phyloP scores from a whole-genome alignment of 2,113 vertebrate species.

The Siniperca knerii region DNA sequence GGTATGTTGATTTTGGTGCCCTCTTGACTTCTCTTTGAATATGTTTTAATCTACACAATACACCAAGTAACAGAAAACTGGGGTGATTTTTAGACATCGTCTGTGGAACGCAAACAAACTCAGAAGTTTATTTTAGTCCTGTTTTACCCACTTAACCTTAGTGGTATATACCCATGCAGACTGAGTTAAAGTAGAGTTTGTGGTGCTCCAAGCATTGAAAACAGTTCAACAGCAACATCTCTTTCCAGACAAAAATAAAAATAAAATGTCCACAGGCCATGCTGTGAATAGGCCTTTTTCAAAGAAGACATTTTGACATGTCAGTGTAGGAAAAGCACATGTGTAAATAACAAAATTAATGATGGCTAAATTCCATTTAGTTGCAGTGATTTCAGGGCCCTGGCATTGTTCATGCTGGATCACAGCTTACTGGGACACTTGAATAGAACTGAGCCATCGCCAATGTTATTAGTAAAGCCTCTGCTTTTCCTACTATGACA shows the following conservation, averaged over 20 bases:
- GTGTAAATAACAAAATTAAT: background rate
- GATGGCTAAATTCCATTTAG: background rate
- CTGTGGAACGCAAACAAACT: background rate
- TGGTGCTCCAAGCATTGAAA: background rate
- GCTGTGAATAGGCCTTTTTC: background rate
- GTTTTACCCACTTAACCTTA: background rate
- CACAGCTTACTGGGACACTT: background rate
- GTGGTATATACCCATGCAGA: background rate
- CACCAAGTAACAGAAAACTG: too few relatives aligned
- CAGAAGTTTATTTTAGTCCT: background rate
- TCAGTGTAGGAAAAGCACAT: background rate
- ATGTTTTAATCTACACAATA: background rate
- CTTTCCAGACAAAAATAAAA: background rate
- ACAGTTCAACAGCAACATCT: background rate
- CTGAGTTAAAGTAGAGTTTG: background rate
- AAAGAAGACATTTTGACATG: background rate
- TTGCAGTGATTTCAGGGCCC: background rate
- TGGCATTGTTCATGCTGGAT: background rate
- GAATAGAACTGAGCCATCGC: background rate
- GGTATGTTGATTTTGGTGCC: background rate
- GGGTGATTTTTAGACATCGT: background rate
- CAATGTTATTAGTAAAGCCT: background rate
- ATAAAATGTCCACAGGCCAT: background rate
- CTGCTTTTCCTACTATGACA: background rate
- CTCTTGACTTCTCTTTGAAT: background rate